phyloP scores from a whole-genome alignment of 2,888 invertebrate species.

The Electrophaes corylata region DNA sequence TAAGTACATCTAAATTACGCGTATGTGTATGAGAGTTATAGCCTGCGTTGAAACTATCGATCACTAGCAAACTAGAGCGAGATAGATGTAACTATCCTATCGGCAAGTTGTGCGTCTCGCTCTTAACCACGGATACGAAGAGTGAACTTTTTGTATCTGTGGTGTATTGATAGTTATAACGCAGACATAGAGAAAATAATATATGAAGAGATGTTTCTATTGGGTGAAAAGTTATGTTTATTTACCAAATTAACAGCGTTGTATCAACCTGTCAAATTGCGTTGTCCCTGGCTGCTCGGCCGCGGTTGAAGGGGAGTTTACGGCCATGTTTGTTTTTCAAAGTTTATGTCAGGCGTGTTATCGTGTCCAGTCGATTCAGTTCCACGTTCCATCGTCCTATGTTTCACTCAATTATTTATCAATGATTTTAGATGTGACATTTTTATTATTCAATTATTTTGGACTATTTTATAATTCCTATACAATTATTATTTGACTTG shows the following conservation, averaged over 20 bases:
- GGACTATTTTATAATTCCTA: conserved; percentile 13
- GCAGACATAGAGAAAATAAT: conserved; percentile 67
- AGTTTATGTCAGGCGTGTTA: conserved; percentile 75
- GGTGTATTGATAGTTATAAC: conserved; percentile 17
- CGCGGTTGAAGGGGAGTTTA: conserved; percentile 5
- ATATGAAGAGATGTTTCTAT: conserved; percentile 79
- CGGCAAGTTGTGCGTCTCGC: not conserved
- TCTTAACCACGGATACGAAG: not conserved
- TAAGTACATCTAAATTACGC: conserved; percentile 77
- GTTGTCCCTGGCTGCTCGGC: conserved; percentile 17
- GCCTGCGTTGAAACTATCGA: conserved; percentile 18
- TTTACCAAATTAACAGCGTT: conserved; percentile 75
- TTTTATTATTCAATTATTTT: conserved; percentile 11
- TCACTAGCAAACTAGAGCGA: not conserved
- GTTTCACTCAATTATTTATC: conserved; percentile 72
- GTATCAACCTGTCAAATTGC: conserved; percentile 56
- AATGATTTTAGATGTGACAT: conserved; percentile 62
- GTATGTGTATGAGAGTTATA: conserved; percentile 72
- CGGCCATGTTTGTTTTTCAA: conserved; percentile 65
- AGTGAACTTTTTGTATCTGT: conserved; percentile 37
- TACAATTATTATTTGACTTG: conserved; percentile 52
- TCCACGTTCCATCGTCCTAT: conserved; percentile 66
- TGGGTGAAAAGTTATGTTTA: conserved; percentile 77
- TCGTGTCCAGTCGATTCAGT: conserved; percentile 72
- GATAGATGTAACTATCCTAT: not conserved